Percentiles rank a stretch among this genome's conserved stretches.
phyloP scores from a whole-genome alignment of 2,113 vertebrate species.

The Amblyornis subalaris region DNA sequence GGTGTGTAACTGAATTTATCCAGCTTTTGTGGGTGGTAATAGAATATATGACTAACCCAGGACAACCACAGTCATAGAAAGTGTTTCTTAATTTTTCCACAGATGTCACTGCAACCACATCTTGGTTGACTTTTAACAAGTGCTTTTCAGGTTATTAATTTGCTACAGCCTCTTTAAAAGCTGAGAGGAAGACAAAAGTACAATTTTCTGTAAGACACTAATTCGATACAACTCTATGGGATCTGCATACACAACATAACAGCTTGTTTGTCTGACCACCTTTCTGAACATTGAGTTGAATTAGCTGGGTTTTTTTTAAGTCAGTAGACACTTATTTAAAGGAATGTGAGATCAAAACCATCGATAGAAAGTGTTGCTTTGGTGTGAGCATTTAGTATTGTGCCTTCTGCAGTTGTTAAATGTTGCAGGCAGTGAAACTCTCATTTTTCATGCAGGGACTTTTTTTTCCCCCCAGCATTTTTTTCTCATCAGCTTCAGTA shows the following conservation, averaged over 20 bases:
- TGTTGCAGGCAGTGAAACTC: background rate
- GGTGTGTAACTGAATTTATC: too few species aligned
- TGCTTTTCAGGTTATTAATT: background rate
- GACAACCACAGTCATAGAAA: background rate
- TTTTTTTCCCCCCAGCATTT: background rate
- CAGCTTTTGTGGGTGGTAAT: too few species aligned
- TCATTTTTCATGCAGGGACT: background rate
- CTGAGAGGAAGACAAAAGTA: background rate
- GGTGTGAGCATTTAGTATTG: background rate
- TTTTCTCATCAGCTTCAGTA: background rate
- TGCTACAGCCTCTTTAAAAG: background rate
- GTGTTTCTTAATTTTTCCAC: background rate
- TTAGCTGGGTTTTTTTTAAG: background rate
- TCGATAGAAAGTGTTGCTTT: background rate
- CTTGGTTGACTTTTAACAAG: background rate
- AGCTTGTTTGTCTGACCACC: background rate
- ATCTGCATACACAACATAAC: fast-evolving
- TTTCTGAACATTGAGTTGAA: background rate
- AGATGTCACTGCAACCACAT: background rate
- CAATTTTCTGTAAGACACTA: background rate
- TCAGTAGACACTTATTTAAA: background rate
- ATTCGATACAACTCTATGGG: background rate
- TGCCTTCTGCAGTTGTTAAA: background rate
- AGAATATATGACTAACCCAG: too few species aligned
- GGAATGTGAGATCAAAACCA: background rate